phyloP scores from a whole-genome alignment of 2,797 vertebrate species.

The Takifugu ocellatus region DNA sequence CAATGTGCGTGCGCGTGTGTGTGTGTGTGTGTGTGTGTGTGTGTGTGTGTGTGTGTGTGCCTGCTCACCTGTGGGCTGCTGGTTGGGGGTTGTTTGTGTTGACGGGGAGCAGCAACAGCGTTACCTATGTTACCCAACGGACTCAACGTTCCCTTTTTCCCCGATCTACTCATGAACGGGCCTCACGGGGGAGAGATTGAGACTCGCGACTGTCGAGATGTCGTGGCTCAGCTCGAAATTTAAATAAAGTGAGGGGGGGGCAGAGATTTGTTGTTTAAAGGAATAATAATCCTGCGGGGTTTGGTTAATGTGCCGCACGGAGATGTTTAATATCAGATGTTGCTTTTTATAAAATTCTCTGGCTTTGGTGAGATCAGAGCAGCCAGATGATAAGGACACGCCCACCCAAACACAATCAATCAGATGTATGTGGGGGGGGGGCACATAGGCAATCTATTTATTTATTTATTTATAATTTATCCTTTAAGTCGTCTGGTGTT shows the following conservation, averaged over 20 bases:
- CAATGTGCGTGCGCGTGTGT: not conserved
- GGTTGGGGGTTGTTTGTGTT: constrained; percentile 38
- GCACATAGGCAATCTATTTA: constrained; percentile 67
- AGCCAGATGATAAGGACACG: constrained; percentile 69
- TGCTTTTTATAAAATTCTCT: constrained; percentile 51
- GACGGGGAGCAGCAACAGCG: constrained; percentile 8
- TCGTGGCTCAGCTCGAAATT: not conserved
- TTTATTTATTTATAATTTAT: constrained; percentile 76
- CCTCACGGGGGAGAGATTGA: constrained; percentile 15
- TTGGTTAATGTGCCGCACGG: constrained; percentile 36
- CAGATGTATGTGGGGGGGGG: constrained; percentile 57
- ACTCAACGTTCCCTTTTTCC: constrained; percentile 22
- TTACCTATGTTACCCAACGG: too few relatives aligned
- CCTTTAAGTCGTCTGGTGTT: constrained; percentile 75
- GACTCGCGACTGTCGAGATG: constrained; percentile 17
- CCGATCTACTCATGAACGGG: constrained; percentile 45
- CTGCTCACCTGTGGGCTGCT: constrained; percentile 46
- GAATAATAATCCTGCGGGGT: constrained; percentile 46
- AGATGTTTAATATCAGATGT: constrained; percentile 64
- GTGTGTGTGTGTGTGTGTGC: constrained; percentile 1
- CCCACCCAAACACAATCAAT: constrained; percentile 70
- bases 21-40: too few relatives aligned
- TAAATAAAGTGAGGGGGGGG: not conserved
- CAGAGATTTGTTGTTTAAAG: constrained; percentile 35
- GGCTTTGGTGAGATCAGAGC: constrained; percentile 58